Base-by-base conservation (phyloP, 2,888 invertebrate genomes). In the Cenopis cana region DNA sequence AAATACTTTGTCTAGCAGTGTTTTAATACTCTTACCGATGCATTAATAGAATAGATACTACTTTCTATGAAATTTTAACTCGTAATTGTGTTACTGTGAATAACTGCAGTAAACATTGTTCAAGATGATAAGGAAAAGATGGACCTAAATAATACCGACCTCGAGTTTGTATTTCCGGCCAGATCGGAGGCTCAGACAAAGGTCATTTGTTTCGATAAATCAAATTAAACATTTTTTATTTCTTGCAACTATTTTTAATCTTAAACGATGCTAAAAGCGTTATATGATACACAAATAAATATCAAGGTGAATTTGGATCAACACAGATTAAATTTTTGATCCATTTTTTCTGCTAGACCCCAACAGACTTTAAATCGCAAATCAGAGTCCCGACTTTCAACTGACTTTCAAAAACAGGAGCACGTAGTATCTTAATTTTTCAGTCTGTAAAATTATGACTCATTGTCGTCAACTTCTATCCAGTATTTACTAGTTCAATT, bases 1-100 rank as follows among this genome's bases (percentile, higher is more conserved):
- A 66, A 70, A 70, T 70, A 66, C n/a, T 60, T 46, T 46, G 10
- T 10, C 57, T 70, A 59, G 59, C 33, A 70, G 54, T 24, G 41
- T 59, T 66, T 49, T 54, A 69, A 41, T 17, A 41, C 20, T 57
- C n/a, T 62, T 33, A 18, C 11, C 20, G 52, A 18, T 36, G 10
- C 5, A 38, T 62, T 18, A 6, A 20, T 41, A 20, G 12, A 9
- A 14, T 9, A 62, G 20, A n/a, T 20, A 41, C 2, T 50, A 17
- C 3, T 29, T 33, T 33, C 8, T 2, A 33, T 33, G 5, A 33
- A 33, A 33, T 33, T 8, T 33, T 33, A 24, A 8, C 33, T 33
- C 0, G 14, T n/a, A n/a, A 41, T 11, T 50, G 17, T n/a, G 41
- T 41, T 41, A n/a, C n/a, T n/a, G n/a, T 5, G 3, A 33, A 41